Evolutionary conservation across 2,888 invertebrate species (phyloP).

Genomic region (Meandrusa payeni): DNA sequence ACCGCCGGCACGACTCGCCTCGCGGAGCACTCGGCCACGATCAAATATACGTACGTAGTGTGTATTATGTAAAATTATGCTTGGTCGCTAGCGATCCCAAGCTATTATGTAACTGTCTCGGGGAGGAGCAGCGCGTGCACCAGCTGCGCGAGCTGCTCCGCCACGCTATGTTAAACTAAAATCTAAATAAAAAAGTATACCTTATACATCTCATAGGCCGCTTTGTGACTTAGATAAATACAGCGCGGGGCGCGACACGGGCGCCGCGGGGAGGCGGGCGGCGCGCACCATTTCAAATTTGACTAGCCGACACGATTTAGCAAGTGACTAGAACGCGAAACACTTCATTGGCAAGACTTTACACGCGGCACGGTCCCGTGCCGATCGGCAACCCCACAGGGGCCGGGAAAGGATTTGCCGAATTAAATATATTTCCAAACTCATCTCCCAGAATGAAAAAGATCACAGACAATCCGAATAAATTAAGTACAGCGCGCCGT

Average conservation of each 20-base stretch:
- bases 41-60: conserved; percentile 44
- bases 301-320: conserved; percentile 76
- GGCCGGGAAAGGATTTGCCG: conserved; percentile 9
- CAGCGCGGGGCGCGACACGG: conserved; percentile 30
- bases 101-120: conserved; percentile 60
- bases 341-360: conserved; percentile 69
- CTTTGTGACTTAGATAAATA: conserved; percentile 63
- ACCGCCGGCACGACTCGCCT: conserved; percentile 31
- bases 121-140: too few relatives aligned
- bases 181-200: conserved; percentile 58
- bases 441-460: conserved; percentile 18
- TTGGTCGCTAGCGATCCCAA: conserved; percentile 68
- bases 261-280: conserved; percentile 27
- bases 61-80: conserved; percentile 58
- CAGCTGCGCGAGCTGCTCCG: conserved; percentile 51
- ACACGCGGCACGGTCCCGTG: conserved; percentile 29
- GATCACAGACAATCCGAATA: conserved; percentile 53
- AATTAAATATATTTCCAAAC: not conserved
- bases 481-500: conserved; percentile 40
- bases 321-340: conserved; percentile 76
- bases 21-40: conserved; percentile 48
- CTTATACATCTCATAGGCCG: conserved; percentile 64
- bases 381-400: too few relatives aligned
- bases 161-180: conserved; percentile 43
- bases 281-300: conserved; percentile 39